Evolutionary conservation across 2,888 invertebrate species (phyloP).

Genomic region (Nebria salina): DNA sequence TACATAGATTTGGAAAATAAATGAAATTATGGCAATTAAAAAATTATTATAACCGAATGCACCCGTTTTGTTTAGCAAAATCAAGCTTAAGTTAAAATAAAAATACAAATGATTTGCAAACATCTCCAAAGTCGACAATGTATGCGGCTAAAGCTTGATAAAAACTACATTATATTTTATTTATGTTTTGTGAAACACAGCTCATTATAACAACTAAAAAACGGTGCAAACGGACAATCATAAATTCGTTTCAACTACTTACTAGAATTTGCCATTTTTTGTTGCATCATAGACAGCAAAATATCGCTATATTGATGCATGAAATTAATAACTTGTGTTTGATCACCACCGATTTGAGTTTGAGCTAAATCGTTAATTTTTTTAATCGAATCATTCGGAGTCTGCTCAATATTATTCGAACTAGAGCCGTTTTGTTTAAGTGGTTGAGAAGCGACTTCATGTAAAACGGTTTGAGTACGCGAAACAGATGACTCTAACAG

Average conservation of each 20-base stretch:
- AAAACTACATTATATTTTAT: background rate
- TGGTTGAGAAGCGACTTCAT: constrained; percentile 62
- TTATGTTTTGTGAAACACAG: background rate
- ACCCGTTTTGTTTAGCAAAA: too few species aligned
- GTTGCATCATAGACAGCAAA: constrained; percentile 69
- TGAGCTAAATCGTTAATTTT: constrained; percentile 63
- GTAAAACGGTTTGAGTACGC: constrained; percentile 68
- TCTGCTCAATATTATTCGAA: constrained; percentile 59
- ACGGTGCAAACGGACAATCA: background rate
- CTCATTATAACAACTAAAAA: background rate
- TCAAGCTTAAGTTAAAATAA: too few species aligned
- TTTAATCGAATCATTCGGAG: constrained; percentile 65
- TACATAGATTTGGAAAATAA: too few species aligned
- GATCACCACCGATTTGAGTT: constrained; percentile 59
- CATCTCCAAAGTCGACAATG: too few species aligned
- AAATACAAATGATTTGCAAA: too few species aligned
- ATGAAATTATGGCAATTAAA: background rate
- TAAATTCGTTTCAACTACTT: constrained; percentile 36
- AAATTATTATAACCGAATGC: background rate
- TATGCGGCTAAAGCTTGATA: background rate
- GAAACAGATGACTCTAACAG: constrained; percentile 69
- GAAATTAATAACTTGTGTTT: constrained; percentile 66
- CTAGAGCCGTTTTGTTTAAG: constrained; percentile 54
- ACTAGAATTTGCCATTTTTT: constrained; percentile 64
- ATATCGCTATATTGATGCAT: constrained; percentile 73